Percentiles rank a stretch among this genome's conserved stretches.
phyloP scores from a whole-genome alignment of 1,140 invertebrate species.

The Oedothorax gibbosus region DNA sequence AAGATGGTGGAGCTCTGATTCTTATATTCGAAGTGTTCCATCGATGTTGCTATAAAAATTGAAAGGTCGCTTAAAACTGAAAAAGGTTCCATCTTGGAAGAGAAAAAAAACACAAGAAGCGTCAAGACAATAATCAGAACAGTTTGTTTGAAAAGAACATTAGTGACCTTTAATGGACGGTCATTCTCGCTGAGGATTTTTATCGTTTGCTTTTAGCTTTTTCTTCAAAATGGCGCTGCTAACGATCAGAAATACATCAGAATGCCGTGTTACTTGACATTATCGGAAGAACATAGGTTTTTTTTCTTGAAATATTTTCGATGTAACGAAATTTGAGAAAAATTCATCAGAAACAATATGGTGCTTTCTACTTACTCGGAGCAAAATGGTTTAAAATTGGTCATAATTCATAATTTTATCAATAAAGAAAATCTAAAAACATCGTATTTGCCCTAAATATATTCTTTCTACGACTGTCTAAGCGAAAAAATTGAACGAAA shows the following conservation, averaged over 20 bases:
- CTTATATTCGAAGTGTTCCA: constrained; percentile 42
- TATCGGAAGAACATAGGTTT: background rate
- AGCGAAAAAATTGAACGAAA: too few relatives aligned
- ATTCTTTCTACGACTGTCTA: too few relatives aligned
- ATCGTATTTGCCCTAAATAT: too few relatives aligned
- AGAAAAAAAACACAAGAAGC: constrained; percentile 25
- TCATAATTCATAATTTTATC: too few relatives aligned
- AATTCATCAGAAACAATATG: too few relatives aligned
- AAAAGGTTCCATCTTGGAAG: constrained; percentile 18
- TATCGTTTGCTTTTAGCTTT: constrained; percentile 45
- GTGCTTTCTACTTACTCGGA: too few relatives aligned
- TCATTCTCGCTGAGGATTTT: constrained; percentile 53
- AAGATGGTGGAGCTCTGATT: constrained; percentile 56
- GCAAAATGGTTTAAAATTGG: too few relatives aligned
- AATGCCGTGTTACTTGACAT: constrained; percentile 40
- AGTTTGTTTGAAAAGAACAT: constrained; percentile 56
- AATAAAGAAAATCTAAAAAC: too few relatives aligned
- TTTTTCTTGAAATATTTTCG: background rate
- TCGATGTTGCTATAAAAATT: constrained; percentile 59
- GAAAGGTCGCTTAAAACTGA: constrained; percentile 46
- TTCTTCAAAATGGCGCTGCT: constrained; percentile 41
- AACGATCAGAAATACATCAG: constrained; percentile 35
- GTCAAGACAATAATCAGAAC: constrained; percentile 52
- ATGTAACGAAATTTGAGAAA: background rate
- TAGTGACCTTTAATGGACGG: constrained; percentile 57